Conservation (phyloP, 37 sponge, comb jelly and placozoan genomes). For the Chondrosia reniformis region DNA sequence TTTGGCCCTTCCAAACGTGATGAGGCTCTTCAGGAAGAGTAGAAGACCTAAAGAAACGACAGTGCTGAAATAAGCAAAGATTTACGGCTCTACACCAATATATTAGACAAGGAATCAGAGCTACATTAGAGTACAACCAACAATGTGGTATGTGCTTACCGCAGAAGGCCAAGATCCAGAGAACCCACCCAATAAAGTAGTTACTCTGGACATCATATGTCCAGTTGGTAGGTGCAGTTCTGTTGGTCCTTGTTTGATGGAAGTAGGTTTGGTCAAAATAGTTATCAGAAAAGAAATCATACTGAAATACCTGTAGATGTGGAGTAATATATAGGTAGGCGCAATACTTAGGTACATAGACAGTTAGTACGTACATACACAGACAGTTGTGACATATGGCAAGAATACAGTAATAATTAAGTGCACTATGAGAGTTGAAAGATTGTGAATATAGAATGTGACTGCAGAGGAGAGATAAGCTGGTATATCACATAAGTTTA, state of each 20-base stretch:
- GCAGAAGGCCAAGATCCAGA: constrained; percentile 19
- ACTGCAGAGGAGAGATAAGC: too few relatives aligned
- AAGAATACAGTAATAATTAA: too few relatives aligned
- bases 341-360: neutral
- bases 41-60: neutral
- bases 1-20: constrained; percentile 15
- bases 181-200: neutral
- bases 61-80: neutral
- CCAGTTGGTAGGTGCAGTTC: neutral
- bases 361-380: neutral
- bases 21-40: constrained; percentile 8
- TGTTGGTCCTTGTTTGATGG: neutral
- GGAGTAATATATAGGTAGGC: neutral
- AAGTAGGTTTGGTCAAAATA: neutral
- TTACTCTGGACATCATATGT: neutral
- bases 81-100: too few relatives aligned
- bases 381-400: too few relatives aligned
- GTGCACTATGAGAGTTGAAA: too few relatives aligned
- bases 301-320: neutral
- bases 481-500: too few relatives aligned
- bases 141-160: neutral
- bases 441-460: too few relatives aligned
- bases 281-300: neutral
- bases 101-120: neutral
- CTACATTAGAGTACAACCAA: neutral